phyloP scores from a whole-genome alignment of 2,888 invertebrate species.

The Heliothis peltigera region DNA sequence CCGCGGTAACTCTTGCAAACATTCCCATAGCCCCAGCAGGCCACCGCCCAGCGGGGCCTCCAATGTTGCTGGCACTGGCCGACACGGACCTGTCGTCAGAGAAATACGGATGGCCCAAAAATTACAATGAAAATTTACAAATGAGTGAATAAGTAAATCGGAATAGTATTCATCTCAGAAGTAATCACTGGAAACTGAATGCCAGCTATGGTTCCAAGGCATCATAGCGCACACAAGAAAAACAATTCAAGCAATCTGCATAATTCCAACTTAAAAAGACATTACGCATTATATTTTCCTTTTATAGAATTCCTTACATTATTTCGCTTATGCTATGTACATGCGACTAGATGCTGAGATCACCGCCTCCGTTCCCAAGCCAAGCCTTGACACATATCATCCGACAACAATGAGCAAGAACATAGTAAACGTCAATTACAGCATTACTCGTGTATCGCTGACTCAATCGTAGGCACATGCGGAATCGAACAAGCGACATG shows the following conservation, averaged over 20 bases:
- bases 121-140: too few relatives aligned
- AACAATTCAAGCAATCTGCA: slow-evolving; percentile 29
- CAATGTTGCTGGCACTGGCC: too few relatives aligned
- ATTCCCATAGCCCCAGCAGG: too few relatives aligned
- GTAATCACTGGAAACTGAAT: slow-evolving; percentile 20
- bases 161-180: slow-evolving; percentile 7
- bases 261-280: slow-evolving; percentile 39
- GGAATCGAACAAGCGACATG: slow-evolving; percentile 75
- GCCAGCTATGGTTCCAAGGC: slow-evolving; percentile 6
- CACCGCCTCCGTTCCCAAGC: slow-evolving; percentile 55
- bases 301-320: slow-evolving; percentile 47
- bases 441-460: slow-evolving; percentile 78
- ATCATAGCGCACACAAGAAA: slow-evolving; percentile 26
- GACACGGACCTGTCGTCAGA: too few relatives aligned
- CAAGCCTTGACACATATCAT: slow-evolving; percentile 64
- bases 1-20: too few relatives aligned
- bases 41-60: too few relatives aligned
- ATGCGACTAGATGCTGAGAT: slow-evolving; percentile 45
- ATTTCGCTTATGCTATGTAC: slow-evolving; percentile 51
- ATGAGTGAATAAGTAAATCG: slow-evolving; percentile 19
- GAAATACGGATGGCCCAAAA: too few relatives aligned
- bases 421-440: slow-evolving; percentile 83
- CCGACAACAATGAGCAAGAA: slow-evolving; percentile 68
- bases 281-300: slow-evolving; percentile 39
- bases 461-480: slow-evolving; percentile 80